phyloP scores from a whole-genome alignment of 1,140 invertebrate genomes.

The Dendrolimus punctatus region DNA sequence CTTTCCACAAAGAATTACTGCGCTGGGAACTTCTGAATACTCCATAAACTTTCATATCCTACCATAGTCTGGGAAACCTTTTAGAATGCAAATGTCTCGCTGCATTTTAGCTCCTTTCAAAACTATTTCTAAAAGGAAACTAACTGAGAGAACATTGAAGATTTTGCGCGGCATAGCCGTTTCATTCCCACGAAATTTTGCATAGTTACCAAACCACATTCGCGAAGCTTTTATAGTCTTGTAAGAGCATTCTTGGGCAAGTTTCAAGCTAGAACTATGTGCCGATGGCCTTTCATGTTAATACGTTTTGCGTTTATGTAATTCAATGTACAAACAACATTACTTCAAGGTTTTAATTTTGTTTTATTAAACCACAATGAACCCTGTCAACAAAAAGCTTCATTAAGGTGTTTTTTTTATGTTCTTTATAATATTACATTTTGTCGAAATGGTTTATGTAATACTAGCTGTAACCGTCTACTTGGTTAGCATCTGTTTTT shows the following conservation, averaged over 20 bases:
- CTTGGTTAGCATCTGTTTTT: too few species aligned
- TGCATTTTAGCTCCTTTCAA: slow-evolving; percentile 46
- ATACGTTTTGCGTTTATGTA: too few species aligned
- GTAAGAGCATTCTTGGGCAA: slow-evolving; percentile 7
- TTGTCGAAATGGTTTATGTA: too few species aligned
- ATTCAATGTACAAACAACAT: too few species aligned
- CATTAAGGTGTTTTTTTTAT: too few species aligned
- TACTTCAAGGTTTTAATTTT: too few species aligned
- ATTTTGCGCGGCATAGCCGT: slow-evolving; percentile 23
- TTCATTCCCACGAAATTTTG: slow-evolving; percentile 27
- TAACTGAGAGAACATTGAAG: slow-evolving; percentile 39
- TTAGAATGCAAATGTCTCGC: slow-evolving; percentile 49
- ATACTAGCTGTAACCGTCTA: too few species aligned
- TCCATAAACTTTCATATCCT: slow-evolving; percentile 35
- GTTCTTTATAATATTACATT: too few species aligned
- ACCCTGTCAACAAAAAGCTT: too few species aligned
- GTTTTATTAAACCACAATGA: too few species aligned
- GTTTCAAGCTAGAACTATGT: slow-evolving; percentile 11
- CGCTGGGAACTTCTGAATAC: slow-evolving; percentile 11
- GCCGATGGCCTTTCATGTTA: background rate
- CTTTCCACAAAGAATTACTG: slow-evolving; percentile 19
- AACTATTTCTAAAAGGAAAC: slow-evolving; percentile 47
- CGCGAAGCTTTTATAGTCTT: slow-evolving; percentile 8
- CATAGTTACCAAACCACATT: slow-evolving; percentile 23
- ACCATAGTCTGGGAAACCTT: slow-evolving; percentile 24